These are phyloP conservation scores for Geotrypetes seraphini DNA, from an alignment of 2,797 vertebrate species.

Conservation along the genomic window DNA sequence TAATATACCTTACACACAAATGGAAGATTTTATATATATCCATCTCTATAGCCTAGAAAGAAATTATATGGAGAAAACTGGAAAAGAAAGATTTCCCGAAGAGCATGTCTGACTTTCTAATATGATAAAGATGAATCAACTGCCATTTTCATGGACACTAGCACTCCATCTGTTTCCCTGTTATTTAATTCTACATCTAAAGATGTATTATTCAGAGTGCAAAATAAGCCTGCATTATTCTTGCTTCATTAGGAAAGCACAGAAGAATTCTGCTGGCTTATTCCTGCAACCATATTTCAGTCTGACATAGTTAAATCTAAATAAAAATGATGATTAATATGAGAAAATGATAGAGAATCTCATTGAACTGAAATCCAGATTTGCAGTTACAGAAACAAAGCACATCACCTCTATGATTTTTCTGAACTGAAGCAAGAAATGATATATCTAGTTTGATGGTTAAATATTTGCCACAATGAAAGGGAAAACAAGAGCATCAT, in stretches of 20 bases:
- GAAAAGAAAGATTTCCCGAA: slow-evolving; percentile 5
- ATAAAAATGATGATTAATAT: too few species aligned
- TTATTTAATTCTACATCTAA: slow-evolving; percentile 20
- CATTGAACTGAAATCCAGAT: too few species aligned
- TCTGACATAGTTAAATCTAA: slow-evolving; percentile 4
- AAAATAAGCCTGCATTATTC: slow-evolving; percentile 14
- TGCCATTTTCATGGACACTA: slow-evolving; percentile 23
- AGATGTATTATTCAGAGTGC: slow-evolving; percentile 5
- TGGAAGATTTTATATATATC: too few species aligned
- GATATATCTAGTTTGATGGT: too few species aligned
- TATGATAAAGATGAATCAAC: slow-evolving; percentile 24
- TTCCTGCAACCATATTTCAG: slow-evolving; percentile 7
- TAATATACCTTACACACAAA: too few species aligned
- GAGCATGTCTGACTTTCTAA: slow-evolving; percentile 14
- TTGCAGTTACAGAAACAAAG: too few species aligned
- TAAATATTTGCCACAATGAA: too few species aligned
- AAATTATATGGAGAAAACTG: slow-evolving; percentile 3
- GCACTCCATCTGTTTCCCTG: slow-evolving; percentile 11
- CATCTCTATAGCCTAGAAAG: slow-evolving; percentile 2
- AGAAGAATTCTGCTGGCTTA: background rate
- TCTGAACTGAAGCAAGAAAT: too few species aligned
- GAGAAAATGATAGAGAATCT: too few species aligned
- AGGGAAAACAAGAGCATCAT: too few species aligned
- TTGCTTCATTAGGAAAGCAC: slow-evolving; percentile 12
- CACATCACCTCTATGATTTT: too few species aligned